Percentiles rank a stretch among this genome's conserved stretches.
These are phyloP conservation scores for Pelvicachromis taeniatus DNA, from an alignment of 2,113 vertebrate species.

Conservation along the genomic window DNA sequence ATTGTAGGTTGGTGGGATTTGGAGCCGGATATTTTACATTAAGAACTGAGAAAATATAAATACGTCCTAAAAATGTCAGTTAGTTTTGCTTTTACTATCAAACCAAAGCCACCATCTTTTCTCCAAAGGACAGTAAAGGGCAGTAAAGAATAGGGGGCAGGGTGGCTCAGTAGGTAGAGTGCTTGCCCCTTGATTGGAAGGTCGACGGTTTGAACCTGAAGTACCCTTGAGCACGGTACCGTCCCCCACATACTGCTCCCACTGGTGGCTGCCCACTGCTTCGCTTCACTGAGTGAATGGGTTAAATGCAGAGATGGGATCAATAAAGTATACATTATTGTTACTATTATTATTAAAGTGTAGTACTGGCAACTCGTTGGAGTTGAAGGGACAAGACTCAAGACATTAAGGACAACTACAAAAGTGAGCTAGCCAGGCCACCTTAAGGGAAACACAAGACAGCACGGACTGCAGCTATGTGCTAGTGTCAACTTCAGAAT, in stretches of 20 bases:
- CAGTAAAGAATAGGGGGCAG: no score
- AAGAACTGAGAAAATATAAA: not conserved
- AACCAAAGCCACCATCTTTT: not conserved
- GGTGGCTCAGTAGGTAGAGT: no score
- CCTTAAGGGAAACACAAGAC: not conserved
- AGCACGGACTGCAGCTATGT: not conserved
- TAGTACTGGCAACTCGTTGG: not conserved
- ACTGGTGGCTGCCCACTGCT: no score
- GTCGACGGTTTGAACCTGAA: no score
- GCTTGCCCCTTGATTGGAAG: no score
- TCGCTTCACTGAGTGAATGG: no score
- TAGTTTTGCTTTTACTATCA: not conserved
- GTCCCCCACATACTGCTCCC: no score
- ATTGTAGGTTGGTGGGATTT: not conserved
- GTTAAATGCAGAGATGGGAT: no score
- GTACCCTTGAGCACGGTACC: no score
- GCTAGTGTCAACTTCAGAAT: not conserved
- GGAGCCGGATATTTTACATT: not conserved
- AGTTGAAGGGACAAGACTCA: not conserved
- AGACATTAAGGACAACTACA: not conserved
- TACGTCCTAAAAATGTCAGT: not conserved
- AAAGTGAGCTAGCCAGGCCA: not conserved
- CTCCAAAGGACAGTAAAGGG: not conserved
- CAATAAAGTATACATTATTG: no score
- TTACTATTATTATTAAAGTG: no score